Evolutionary conservation across 1,140 invertebrate species (phyloP).

Genomic region (Psilanteris sp.): DNA sequence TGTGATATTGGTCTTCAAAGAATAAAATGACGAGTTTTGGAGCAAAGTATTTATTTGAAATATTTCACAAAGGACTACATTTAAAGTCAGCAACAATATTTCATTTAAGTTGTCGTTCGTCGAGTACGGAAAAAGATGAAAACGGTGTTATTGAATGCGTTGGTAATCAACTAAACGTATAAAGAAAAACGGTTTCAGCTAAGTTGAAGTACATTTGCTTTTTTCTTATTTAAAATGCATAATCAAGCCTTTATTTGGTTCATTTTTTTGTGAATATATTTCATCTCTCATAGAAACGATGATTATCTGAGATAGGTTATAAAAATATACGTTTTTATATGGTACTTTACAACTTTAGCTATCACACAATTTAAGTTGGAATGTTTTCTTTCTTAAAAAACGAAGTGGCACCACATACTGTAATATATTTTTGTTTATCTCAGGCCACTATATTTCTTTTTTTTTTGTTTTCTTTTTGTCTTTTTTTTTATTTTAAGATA

Average conservation of each 20-base stretch:
- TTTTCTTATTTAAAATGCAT: slow-evolving; percentile 42
- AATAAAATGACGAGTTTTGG: slow-evolving; percentile 27
- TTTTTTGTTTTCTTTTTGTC: too few species aligned
- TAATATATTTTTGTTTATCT: slow-evolving; percentile 33
- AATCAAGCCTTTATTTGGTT: slow-evolving; percentile 44
- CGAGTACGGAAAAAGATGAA: slow-evolving; percentile 61
- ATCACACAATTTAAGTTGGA: slow-evolving; percentile 62
- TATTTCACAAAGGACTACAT: slow-evolving; percentile 64
- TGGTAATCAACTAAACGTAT: slow-evolving; percentile 39
- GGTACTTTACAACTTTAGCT: slow-evolving; percentile 60
- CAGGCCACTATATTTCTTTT: slow-evolving; percentile 44
- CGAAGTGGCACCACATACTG: slow-evolving; percentile 46
- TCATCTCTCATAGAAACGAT: slow-evolving; percentile 57
- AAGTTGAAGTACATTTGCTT: slow-evolving; percentile 45
- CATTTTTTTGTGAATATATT: slow-evolving; percentile 44
- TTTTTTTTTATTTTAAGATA: slow-evolving; percentile 36
- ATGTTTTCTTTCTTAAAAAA: slow-evolving; percentile 55
- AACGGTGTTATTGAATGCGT: slow-evolving; percentile 48
- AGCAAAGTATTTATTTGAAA: slow-evolving; percentile 65
- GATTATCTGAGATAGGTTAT: slow-evolving; percentile 62
- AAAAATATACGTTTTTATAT: slow-evolving; percentile 62
- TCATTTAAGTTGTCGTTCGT: slow-evolving; percentile 49
- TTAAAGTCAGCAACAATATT: slow-evolving; percentile 63
- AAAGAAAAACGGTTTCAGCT: slow-evolving; percentile 45
- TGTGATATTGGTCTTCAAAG: slow-evolving; percentile 2